Conservation (phyloP, 1,140 invertebrate genomes). For the Colletes latitarsis region DNA sequence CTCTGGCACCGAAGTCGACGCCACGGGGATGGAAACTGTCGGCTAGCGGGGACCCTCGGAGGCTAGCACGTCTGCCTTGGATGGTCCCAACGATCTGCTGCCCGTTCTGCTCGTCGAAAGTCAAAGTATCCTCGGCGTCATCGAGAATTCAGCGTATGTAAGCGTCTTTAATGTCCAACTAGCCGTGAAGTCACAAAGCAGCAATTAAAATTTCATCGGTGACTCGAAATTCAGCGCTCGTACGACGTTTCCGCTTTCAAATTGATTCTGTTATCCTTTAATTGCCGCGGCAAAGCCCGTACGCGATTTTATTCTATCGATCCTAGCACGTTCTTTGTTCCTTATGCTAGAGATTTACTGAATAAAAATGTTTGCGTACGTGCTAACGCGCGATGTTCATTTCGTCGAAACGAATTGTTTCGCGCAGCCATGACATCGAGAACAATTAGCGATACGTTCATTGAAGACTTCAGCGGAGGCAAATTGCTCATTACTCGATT, state of each 20-base stretch:
- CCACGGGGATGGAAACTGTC: background rate
- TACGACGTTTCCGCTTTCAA: background rate
- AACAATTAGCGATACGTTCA: background rate
- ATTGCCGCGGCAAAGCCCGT: background rate
- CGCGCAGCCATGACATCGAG: no score
- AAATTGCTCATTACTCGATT: conserved; percentile 20
- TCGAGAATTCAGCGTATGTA: conserved; percentile 9
- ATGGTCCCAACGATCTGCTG: background rate
- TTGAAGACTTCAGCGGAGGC: background rate
- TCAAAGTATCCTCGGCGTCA: background rate
- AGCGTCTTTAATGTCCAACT: conserved; percentile 1
- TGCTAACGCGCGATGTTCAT: no score
- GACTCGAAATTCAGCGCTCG: background rate
- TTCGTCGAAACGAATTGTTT: background rate
- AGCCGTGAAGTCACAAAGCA: conserved; percentile 23
- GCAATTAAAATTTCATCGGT: conserved; percentile 39
- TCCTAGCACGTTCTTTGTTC: no score
- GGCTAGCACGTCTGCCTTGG: background rate
- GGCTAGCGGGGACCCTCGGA: background rate
- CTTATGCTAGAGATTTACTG: no score
- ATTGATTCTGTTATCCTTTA: conserved; percentile 1
- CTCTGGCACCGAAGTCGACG: background rate
- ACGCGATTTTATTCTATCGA: no score
- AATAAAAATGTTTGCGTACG: no score
- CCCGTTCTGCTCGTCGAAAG: background rate